Conservation (phyloP, 2,797 vertebrate genomes). For the Rhincodon typus region DNA sequence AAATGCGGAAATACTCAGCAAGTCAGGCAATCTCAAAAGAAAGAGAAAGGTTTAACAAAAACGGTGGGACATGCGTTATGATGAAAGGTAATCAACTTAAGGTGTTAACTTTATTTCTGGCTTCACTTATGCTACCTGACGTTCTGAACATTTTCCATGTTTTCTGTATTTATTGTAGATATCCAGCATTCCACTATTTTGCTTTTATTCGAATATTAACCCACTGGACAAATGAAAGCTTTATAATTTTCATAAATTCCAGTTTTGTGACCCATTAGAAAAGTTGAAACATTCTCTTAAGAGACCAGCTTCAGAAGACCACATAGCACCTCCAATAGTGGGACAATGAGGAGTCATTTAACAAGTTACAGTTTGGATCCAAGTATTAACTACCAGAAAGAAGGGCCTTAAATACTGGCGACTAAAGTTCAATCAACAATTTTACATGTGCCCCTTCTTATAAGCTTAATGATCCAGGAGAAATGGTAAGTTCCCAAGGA, state of each 20-base stretch:
- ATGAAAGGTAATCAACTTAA: neutral
- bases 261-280: neutral
- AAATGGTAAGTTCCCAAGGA: neutral
- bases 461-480: no score
- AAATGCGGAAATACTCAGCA: neutral
- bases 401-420: neutral
- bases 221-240: neutral
- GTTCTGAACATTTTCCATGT: neutral
- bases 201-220: neutral
- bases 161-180: neutral
- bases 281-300: neutral
- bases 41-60: neutral
- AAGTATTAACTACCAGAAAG: neutral
- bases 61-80: neutral
- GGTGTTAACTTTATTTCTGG: no score
- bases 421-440: neutral
- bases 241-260: neutral
- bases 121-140: neutral
- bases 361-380: neutral
- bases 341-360: no score
- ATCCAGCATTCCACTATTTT: neutral
- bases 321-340: neutral
- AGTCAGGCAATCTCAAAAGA: neutral
- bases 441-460: neutral
- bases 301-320: neutral